Conservation (phyloP, 2,113 vertebrate species). For the Formicarius rufipectus region DNA sequence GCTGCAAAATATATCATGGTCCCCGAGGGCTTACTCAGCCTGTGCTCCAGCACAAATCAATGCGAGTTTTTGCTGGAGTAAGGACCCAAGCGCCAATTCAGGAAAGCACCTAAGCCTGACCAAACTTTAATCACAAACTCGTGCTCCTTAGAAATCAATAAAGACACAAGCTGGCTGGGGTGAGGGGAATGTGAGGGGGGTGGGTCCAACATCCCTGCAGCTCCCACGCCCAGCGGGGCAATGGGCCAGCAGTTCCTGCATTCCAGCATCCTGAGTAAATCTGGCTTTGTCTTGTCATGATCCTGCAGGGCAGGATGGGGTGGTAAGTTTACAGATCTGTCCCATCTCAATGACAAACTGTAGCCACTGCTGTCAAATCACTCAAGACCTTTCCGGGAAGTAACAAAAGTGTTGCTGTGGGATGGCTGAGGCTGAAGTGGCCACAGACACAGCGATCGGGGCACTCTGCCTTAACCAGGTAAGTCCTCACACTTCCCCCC, state of each 20-base stretch:
- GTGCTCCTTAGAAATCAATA: neutral
- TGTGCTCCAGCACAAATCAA: slow-evolving; percentile 21
- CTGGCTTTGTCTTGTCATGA: neutral
- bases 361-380: neutral
- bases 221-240: accelerated
- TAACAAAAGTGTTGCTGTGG: neutral
- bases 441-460: neutral
- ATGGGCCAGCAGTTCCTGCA: neutral
- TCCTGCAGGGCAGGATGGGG: neutral
- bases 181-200: neutral
- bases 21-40: neutral
- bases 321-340: neutral
- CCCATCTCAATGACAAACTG: neutral
- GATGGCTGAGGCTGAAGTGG: neutral
- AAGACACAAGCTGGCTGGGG: neutral
- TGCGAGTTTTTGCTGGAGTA: slow-evolving; percentile 12
- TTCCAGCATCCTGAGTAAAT: neutral
- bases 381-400: neutral
- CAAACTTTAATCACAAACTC: slow-evolving; percentile 27
- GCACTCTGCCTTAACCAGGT: neutral
- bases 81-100: neutral
- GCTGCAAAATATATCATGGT: neutral
- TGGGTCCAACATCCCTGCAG: neutral
- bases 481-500: neutral
- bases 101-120: neutral